A percentile compares a stretch with the other conserved stretches of the same genome.
Conservation (phyloP, 2,113 vertebrate species). For the Athene noctua region DNA sequence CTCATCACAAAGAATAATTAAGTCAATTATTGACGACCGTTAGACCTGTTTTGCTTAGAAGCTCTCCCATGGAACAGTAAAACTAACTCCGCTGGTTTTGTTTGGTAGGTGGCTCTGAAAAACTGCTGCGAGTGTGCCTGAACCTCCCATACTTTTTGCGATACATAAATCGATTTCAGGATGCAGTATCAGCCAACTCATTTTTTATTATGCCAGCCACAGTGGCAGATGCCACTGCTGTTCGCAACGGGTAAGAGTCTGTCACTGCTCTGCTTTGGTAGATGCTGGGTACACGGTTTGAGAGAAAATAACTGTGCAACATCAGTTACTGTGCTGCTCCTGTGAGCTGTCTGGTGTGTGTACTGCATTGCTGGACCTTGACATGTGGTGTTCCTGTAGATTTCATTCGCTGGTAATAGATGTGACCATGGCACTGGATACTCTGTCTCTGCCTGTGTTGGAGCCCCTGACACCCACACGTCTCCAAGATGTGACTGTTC, state of each 20-base stretch:
- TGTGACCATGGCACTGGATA: conserved; percentile 97
- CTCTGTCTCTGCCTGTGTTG: conserved; percentile 92
- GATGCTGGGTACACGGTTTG: not conserved
- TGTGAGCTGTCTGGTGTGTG: not conserved
- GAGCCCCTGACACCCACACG: conserved; percentile 93
- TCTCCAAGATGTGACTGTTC: conserved; percentile 93
- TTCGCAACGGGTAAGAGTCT: conserved; percentile 89
- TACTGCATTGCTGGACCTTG: not conserved
- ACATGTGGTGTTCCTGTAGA: conserved; percentile 44
- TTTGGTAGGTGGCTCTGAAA: conserved; percentile 91
- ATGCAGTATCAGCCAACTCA: conserved; percentile 95
- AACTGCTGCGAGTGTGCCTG: conserved; percentile 93
- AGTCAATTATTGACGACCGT: not conserved
- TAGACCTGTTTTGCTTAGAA: not conserved
- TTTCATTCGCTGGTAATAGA: conserved; percentile 98
- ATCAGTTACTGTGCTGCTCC: not conserved
- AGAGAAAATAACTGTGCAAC: not conserved
- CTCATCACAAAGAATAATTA: not conserved
- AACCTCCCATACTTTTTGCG: conserved; percentile 97
- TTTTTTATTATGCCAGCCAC: conserved; percentile 99
- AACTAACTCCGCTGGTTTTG: not conserved
- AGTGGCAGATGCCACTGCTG: conserved; percentile 95
- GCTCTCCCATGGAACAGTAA: not conserved
- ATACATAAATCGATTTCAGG: conserved; percentile 99
- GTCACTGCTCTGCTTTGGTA: rapidly evolving